A percentile compares a stretch with the other conserved stretches of the same genome.
Conservation (phyloP, 2,797 vertebrate genomes). For the Lerista edwardsae region DNA sequence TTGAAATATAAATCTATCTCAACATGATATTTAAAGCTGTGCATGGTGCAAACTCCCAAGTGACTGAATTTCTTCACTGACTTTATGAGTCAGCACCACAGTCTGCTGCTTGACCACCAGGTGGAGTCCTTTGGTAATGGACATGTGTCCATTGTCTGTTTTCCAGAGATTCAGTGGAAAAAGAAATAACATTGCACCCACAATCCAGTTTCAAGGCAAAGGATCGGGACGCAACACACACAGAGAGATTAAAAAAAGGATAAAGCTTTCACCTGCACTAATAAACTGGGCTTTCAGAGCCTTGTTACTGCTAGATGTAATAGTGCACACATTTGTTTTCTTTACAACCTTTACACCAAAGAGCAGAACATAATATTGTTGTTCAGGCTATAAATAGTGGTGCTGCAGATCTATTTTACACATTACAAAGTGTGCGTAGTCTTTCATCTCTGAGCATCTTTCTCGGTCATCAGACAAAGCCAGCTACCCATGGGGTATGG, state of each 20-base stretch:
- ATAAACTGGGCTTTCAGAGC: conserved; percentile 71
- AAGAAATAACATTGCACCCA: conserved; percentile 65
- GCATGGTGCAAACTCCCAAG: not conserved
- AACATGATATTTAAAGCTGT: conserved; percentile 38
- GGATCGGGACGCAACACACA: conserved; percentile 71
- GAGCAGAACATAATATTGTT: conserved; percentile 70
- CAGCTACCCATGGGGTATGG: not conserved
- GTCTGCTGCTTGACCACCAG: conserved; percentile 65
- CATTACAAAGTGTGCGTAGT: conserved; percentile 35
- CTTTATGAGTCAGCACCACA: conserved; percentile 35
- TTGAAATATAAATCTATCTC: conserved; percentile 38
- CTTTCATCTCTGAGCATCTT: conserved; percentile 39
- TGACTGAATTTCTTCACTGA: not conserved
- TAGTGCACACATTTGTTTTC: conserved; percentile 62
- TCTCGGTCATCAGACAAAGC: not conserved
- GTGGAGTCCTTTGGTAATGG: conserved; percentile 74
- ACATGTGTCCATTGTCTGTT: conserved; percentile 65
- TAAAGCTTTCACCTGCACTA: conserved; percentile 70
- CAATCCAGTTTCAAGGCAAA: conserved; percentile 62
- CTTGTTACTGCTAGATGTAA: conserved; percentile 74
- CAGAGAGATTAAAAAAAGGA: conserved; percentile 63
- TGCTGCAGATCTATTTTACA: conserved; percentile 61
- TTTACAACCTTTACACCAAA: conserved; percentile 70
- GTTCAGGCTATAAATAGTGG: conserved; percentile 63
- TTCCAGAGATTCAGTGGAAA: conserved; percentile 29